Conservation (phyloP, 2,113 vertebrate species). For the Gracilinanus agilis region DNA sequence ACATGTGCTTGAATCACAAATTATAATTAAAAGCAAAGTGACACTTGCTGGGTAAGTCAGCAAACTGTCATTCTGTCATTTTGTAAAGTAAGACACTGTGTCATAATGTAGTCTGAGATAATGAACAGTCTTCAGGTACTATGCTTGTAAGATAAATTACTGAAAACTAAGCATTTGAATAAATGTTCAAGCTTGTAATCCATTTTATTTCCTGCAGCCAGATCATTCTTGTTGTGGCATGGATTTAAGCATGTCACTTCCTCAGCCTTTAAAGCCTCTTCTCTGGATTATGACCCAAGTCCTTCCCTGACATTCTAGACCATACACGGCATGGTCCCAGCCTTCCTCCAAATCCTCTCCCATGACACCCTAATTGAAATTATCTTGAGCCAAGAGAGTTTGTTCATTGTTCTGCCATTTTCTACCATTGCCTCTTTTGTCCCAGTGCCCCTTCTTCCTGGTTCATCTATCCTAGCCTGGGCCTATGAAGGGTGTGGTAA, state of each 20-base stretch:
- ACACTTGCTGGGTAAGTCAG: background rate
- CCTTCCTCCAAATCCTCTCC: background rate
- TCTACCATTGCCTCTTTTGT: background rate
- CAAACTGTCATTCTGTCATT: slow-evolving; percentile 17
- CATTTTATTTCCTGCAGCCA: background rate
- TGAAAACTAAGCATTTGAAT: slow-evolving; percentile 31
- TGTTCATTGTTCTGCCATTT: background rate
- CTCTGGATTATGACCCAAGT: background rate
- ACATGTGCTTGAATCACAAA: background rate
- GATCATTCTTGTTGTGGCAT: slow-evolving; percentile 5
- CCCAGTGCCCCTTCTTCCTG: background rate
- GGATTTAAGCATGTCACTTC: slow-evolving; percentile 14
- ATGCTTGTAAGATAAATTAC: slow-evolving; percentile 33
- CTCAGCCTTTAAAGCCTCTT: background rate
- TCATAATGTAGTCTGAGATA: slow-evolving; percentile 17
- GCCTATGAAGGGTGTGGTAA: background rate
- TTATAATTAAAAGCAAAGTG: slow-evolving; percentile 45
- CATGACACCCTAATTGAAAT: background rate
- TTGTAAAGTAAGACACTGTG: slow-evolving; percentile 41
- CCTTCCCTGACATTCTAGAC: background rate
- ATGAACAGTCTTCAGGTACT: slow-evolving; percentile 42
- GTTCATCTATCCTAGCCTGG: background rate
- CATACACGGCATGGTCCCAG: background rate
- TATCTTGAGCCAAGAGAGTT: background rate
- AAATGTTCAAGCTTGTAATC: slow-evolving; percentile 5